These are phyloP conservation scores for Clunio marinus DNA, from an alignment of 2,888 invertebrate genomes.

Conservation along the genomic window DNA sequence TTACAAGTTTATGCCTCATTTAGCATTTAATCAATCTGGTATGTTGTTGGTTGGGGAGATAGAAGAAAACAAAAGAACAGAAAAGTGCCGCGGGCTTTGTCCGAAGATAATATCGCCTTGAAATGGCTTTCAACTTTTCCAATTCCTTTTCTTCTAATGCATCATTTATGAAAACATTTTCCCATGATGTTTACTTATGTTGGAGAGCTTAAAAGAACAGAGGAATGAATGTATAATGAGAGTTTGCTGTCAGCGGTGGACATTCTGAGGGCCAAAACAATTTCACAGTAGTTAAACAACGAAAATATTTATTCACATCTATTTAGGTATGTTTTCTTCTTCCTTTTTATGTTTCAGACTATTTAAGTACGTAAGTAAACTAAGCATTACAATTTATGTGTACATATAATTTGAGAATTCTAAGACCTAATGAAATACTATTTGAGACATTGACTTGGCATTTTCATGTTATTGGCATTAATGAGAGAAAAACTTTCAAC, in stretches of 20 bases:
- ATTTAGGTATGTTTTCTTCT: not conserved
- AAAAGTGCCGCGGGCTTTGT: not conserved
- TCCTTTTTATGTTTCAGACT: not conserved
- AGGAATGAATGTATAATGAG: not conserved
- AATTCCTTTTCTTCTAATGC: not conserved
- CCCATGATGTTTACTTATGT: not conserved
- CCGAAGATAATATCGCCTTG: not conserved
- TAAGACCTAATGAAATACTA: not conserved
- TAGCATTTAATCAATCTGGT: conserved; percentile 32
- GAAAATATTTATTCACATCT: conserved; percentile 26
- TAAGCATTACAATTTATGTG: too few relatives aligned
- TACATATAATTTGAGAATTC: not conserved
- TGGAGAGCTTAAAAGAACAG: not conserved
- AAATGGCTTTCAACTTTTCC: not conserved
- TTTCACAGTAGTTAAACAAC: conserved; percentile 26
- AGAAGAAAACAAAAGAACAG: not conserved
- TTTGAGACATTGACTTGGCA: too few relatives aligned
- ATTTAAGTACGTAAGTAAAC: too few relatives aligned
- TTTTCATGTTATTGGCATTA: too few relatives aligned
- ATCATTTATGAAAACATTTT: not conserved
- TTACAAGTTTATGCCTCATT: conserved; percentile 35
- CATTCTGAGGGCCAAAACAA: not conserved
- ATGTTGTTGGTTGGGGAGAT: too few relatives aligned
- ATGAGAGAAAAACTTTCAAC: not conserved
- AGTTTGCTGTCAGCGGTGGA: not conserved